Evolutionary conservation across 2,888 invertebrate genomes (phyloP).

Genomic region (Parelbella ahira): DNA sequence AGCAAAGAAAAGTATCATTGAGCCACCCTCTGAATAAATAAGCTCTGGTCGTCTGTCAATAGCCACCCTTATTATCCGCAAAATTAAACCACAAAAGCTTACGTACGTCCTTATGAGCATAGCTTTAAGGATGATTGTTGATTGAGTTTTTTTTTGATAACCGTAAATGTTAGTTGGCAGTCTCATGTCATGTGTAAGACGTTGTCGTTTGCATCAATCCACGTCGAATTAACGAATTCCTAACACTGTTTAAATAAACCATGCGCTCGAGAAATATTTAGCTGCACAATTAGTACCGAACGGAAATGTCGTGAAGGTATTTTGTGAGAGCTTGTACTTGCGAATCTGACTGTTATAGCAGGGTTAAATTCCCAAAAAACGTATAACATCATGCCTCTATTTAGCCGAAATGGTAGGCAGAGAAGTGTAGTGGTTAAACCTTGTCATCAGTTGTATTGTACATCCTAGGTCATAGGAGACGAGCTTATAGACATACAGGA

Average conservation of each 20-base stretch:
- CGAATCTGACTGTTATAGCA: too few relatives aligned
- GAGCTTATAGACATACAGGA: too few relatives aligned
- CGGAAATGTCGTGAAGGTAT: too few relatives aligned
- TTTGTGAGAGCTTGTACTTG: too few relatives aligned
- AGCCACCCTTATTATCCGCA: conserved; percentile 42
- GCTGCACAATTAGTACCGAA: conserved; percentile 1
- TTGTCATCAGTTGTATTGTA: too few relatives aligned
- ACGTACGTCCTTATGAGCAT: conserved; percentile 18
- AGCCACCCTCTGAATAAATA: conserved; percentile 67
- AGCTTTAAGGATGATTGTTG: conserved; percentile 17
- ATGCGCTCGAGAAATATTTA: conserved; percentile 5
- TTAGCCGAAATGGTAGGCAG: too few relatives aligned
- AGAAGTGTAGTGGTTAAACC: too few relatives aligned
- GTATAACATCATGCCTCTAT: too few relatives aligned
- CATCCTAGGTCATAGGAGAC: too few relatives aligned
- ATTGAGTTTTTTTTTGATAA: background rate
- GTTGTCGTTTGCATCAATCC: conserved; percentile 74
- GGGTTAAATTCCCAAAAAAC: too few relatives aligned
- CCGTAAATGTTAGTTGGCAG: conserved; percentile 22
- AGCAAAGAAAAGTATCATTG: conserved; percentile 40
- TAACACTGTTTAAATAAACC: conserved; percentile 34
- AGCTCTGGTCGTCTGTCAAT: conserved; percentile 57
- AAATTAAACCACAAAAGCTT: too few relatives aligned
- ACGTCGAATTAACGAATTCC: conserved; percentile 65
- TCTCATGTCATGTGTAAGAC: conserved; percentile 43